A percentile compares a stretch with the other conserved stretches of the same genome.
Conservation (phyloP, 1,140 invertebrate species). For the Bombus superbus region DNA sequence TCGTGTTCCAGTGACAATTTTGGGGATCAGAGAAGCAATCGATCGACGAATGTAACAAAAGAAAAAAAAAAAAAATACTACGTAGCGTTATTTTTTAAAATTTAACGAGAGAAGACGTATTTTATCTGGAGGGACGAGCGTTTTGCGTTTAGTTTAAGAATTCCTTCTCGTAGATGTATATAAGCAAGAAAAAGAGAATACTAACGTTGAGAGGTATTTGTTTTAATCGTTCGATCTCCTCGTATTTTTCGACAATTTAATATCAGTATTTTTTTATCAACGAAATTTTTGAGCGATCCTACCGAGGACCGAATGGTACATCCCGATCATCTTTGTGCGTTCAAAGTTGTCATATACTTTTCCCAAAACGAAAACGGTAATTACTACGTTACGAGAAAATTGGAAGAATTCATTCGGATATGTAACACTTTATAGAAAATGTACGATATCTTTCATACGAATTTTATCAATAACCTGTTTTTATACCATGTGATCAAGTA, state of each 20-base stretch:
- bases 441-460: background rate
- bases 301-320: background rate
- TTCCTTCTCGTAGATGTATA: background rate
- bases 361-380: background rate
- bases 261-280: slow-evolving; percentile 17
- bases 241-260: background rate
- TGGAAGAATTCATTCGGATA: background rate
- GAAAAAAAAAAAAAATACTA: background rate
- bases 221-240: slow-evolving; percentile 2
- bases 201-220: background rate
- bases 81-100: background rate
- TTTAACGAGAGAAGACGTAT: background rate
- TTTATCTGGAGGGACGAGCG: background rate
- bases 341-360: too few species aligned
- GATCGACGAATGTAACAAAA: background rate
- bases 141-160: background rate
- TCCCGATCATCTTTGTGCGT: too few species aligned
- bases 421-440: slow-evolving; percentile 1
- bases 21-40: slow-evolving; percentile 35
- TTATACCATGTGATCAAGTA: slow-evolving; percentile 52
- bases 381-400: background rate
- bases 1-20: slow-evolving; percentile 47
- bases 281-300: background rate
- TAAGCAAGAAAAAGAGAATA: background rate
- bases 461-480: slow-evolving; percentile 46